phyloP scores from a whole-genome alignment of 2,113 vertebrate genomes.

The Arenaria interpres region DNA sequence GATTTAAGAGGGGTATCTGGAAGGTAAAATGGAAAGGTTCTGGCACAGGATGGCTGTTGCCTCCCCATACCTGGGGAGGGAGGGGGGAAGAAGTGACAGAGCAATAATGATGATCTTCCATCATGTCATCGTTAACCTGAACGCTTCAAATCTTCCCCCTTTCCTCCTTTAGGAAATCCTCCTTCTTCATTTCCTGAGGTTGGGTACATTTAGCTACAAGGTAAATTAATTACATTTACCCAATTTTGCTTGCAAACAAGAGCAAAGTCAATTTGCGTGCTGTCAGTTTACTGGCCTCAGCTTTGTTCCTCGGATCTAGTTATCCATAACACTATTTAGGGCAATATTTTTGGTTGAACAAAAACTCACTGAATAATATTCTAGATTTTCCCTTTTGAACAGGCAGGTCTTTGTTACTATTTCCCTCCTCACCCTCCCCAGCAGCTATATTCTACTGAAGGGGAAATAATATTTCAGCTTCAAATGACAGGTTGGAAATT shows the following conservation, averaged over 20 bases:
- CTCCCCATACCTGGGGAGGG: neutral
- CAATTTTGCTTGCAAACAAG: constrained; percentile 7
- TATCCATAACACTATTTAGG: neutral
- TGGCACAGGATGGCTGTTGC: neutral
- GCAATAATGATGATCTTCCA: neutral
- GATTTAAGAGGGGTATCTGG: neutral
- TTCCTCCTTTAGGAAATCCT: neutral
- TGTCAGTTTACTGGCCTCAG: neutral
- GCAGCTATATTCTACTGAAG: neutral
- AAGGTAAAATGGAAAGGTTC: neutral
- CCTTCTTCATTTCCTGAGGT: neutral
- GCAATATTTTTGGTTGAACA: constrained; percentile 27
- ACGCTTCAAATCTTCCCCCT: neutral
- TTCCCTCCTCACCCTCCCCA: neutral
- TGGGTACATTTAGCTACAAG: neutral
- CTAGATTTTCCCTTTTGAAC: neutral
- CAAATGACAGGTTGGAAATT: constrained; percentile 7
- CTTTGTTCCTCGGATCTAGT: neutral
- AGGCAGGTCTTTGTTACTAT: neutral
- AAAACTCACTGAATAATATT: neutral
- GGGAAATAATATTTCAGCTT: constrained; percentile 19
- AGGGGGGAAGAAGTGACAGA: neutral
- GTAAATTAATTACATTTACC: constrained; percentile 18
- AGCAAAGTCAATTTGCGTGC: neutral
- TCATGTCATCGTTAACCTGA: neutral